Conservation (phyloP, 2,113 vertebrate genomes). For the Leptodactylus fuscus region DNA sequence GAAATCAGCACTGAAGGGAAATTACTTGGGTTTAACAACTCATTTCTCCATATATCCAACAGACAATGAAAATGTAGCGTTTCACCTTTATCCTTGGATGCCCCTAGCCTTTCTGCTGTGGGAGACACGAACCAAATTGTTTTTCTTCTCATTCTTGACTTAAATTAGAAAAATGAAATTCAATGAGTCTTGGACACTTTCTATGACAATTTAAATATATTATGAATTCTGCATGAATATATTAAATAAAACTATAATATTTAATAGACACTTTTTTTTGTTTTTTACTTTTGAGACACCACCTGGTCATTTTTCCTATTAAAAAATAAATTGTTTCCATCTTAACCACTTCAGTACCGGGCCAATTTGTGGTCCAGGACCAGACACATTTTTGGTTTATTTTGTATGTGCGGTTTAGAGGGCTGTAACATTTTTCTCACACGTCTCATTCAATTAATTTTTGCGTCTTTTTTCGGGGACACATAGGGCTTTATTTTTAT, state of each 20-base stretch:
- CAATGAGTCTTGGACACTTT: background rate
- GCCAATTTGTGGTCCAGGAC: no score
- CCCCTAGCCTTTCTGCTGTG: background rate
- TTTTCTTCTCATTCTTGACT: no score
- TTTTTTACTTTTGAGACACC: background rate
- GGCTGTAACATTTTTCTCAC: no score
- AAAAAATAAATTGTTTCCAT: no score
- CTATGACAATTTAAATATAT: background rate
- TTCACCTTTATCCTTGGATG: background rate
- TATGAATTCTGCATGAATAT: background rate
- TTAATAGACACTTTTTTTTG: background rate
- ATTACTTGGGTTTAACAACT: background rate
- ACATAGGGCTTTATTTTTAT: no score
- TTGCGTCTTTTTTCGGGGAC: no score
- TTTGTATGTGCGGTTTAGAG: no score
- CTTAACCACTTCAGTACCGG: no score
- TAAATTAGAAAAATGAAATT: background rate
- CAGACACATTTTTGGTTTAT: no score
- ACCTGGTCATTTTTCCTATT: background rate
- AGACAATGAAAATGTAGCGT: background rate
- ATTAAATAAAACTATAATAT: background rate
- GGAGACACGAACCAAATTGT: background rate
- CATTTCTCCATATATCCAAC: background rate
- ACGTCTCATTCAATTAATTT: no score
- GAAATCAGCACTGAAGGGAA: background rate